Conservation (phyloP, 2,113 vertebrate species). For the Burhinus oedicnemus region DNA sequence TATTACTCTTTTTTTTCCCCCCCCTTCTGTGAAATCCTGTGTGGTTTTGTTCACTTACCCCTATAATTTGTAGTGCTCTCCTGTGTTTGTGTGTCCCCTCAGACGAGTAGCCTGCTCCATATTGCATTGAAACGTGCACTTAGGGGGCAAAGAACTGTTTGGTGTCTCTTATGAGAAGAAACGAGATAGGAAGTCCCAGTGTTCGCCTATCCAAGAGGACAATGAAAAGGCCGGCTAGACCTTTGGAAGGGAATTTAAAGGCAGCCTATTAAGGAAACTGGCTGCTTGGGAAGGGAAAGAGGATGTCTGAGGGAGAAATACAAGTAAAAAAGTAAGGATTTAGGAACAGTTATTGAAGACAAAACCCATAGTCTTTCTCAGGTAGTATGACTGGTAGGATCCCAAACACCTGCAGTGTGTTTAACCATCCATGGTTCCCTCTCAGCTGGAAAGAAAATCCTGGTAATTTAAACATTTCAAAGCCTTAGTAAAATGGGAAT, state of each 20-base stretch:
- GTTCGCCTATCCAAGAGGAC: neutral
- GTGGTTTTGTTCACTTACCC: neutral
- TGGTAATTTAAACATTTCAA: neutral
- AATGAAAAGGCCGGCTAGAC: neutral
- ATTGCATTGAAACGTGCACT: neutral
- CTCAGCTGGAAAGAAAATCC: neutral
- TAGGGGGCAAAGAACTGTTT: neutral
- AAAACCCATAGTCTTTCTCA: neutral
- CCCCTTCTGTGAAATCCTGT: fast-evolving
- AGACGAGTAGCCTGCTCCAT: neutral
- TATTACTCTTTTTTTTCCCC: neutral
- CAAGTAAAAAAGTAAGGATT: neutral
- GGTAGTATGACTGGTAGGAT: neutral
- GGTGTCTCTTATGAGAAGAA: neutral
- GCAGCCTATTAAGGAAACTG: neutral
- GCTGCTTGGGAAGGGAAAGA: neutral
- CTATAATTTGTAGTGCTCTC: neutral
- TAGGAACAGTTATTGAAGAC: neutral
- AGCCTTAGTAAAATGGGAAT: neutral
- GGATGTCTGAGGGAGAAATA: neutral
- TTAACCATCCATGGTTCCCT: neutral
- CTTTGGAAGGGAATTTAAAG: neutral
- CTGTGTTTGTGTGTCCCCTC: neutral
- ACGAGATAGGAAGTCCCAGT: neutral
- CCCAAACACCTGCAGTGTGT: no score